Evolutionary conservation across 2,888 invertebrate genomes (phyloP), one percentile per base, ranked within the genome.

Genomic region (Caenorhabditis afra): DNA sequence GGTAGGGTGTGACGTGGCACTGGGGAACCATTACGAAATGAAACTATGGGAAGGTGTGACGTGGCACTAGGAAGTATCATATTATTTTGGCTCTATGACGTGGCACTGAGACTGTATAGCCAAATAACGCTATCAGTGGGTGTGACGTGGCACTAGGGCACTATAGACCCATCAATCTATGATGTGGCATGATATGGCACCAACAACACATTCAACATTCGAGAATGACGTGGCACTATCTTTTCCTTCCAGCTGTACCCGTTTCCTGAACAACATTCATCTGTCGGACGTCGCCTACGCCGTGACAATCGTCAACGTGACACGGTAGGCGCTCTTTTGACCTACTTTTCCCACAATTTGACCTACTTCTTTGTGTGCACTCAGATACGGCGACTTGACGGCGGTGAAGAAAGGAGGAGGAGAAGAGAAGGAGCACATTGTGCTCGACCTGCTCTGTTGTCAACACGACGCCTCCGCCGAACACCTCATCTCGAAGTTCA

Each of bases 201-300:
- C 29, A 29, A 29, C 3, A 29, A 3, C 29, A 7, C 3, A 29
- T 5, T 29, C n/a, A n/a, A n/a, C n/a, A n/a, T n/a, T n/a, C n/a
- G 7, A 7, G 29, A 3, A 29, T 29, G 29, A 29, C 29, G 29
- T 29, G 29, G 29, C 29, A 29, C 7, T 7, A 29, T 29, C 29
- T 5, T 3, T 29, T 29, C n/a, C n/a, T 81, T 85, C 49, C 77
- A 86, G 85, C 45, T 82, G 84, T 55, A 84, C 82, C 45, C 81
- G 86, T 11, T 86, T 81, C 70, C 58, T 85, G 58, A 86, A 86
- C 71, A 86, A 86, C 67, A 85, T 86, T 35, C 82, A 86, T 45
- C 50, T 81, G 44, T 80, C 79, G 4, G 85, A 85, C 62, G 66
- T 45, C 16, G 61, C 82, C 73, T 85, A 85, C 67, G 45, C 74